These are phyloP conservation scores for Ectropis grisescens DNA, from an alignment of 1,140 invertebrate species.

Conservation along the genomic window DNA sequence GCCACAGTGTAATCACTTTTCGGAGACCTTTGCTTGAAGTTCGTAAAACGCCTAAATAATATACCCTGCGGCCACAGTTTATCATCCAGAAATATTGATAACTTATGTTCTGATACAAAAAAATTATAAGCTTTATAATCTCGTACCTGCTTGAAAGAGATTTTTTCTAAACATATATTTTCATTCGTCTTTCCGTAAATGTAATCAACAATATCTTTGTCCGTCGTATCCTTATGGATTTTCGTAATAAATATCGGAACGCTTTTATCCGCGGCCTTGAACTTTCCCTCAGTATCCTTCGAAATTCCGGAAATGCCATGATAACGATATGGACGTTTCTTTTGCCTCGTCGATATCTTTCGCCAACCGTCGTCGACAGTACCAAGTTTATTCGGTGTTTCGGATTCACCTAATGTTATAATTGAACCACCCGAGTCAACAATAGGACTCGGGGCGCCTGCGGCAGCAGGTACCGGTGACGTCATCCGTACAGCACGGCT, in stretches of 20 bases:
- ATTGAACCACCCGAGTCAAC: not conserved
- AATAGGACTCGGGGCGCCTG: not conserved
- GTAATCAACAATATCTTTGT: conserved; percentile 8
- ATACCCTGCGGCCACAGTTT: conserved; percentile 19
- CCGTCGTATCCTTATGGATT: conserved; percentile 7
- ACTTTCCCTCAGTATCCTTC: conserved; percentile 3
- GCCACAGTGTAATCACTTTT: too few relatives aligned
- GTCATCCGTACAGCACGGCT: not conserved
- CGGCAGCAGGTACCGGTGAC: not conserved
- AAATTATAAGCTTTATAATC: conserved; percentile 18
- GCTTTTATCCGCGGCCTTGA: conserved; percentile 7
- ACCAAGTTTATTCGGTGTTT: too few relatives aligned
- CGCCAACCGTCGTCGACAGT: conserved; percentile 2
- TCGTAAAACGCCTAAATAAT: conserved; percentile 16
- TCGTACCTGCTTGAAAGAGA: conserved; percentile 6
- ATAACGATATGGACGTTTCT: conserved; percentile 5
- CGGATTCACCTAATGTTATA: not conserved
- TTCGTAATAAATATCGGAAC: conserved; percentile 9
- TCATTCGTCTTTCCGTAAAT: conserved; percentile 12
- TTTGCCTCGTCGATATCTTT: conserved; percentile 1
- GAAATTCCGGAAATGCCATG: not conserved
- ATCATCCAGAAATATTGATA: conserved; percentile 10
- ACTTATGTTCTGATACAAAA: conserved; percentile 10
- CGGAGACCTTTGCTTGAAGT: too few relatives aligned
- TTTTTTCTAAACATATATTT: conserved; percentile 8